These are phyloP conservation scores for Caenorhabditis afra DNA, from an alignment of 2,888 invertebrate species.

Conservation along the genomic window DNA sequence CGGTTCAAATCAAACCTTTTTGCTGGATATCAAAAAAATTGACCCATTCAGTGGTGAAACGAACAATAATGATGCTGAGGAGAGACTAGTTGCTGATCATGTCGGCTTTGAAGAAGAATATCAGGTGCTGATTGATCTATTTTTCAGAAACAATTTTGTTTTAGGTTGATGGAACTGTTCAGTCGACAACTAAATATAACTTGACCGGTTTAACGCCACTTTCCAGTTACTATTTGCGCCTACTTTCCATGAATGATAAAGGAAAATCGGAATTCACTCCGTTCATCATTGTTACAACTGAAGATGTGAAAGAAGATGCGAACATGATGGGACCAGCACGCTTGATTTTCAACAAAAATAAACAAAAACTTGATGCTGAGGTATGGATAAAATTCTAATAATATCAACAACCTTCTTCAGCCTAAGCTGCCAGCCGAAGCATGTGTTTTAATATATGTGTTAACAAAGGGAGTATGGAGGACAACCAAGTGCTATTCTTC, in stretches of 20 bases:
- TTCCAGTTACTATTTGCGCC: slow-evolving; percentile 70
- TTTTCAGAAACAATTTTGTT: neutral
- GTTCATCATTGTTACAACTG: slow-evolving; percentile 68
- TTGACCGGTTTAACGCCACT: slow-evolving; percentile 72
- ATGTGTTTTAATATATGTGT: slow-evolving; percentile 66
- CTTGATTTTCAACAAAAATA: slow-evolving; percentile 49
- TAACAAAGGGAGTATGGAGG: slow-evolving; percentile 64
- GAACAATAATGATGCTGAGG: slow-evolving; percentile 17
- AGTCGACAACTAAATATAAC: slow-evolving; percentile 65
- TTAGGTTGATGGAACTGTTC: slow-evolving; percentile 50
- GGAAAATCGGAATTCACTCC: slow-evolving; percentile 75
- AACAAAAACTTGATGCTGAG: slow-evolving; percentile 63
- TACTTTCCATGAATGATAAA: slow-evolving; percentile 58
- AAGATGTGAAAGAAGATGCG: slow-evolving; percentile 68
- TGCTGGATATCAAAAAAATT: slow-evolving; percentile 67
- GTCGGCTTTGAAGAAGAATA: too few relatives aligned
- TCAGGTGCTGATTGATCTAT: neutral
- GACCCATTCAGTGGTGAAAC: slow-evolving; percentile 66
- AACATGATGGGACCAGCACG: slow-evolving; percentile 58
- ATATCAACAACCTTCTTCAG: slow-evolving; percentile 35
- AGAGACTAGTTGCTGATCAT: neutral
- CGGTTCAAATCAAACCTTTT: slow-evolving; percentile 72
- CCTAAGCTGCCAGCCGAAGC: slow-evolving; percentile 64
- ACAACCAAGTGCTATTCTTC: slow-evolving; percentile 63
- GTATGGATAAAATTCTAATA: slow-evolving; percentile 26